Base-by-base conservation (phyloP, 2,888 invertebrate species). In the Metallyticus violacea region DNA sequence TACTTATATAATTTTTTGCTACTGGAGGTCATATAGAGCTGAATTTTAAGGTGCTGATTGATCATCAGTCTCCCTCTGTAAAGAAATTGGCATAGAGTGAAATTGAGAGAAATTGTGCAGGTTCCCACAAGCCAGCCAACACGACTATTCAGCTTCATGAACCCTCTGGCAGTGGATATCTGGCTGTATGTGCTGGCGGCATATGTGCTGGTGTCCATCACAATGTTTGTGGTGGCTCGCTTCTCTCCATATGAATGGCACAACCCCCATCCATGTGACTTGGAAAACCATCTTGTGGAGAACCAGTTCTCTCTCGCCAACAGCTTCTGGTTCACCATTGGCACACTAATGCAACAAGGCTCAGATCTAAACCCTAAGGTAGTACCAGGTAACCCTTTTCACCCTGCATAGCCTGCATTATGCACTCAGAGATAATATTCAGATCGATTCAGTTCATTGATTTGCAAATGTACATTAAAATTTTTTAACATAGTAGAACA, bases 271-370 rank as follows among this genome's bases (percentile, higher is more conserved):
- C 95, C 95, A 0, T 95, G 95, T 90, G 94, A 95, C 89, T 91
- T 93, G 86, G 94, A 95, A 88, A 93, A 93, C 89, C 93, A 93
- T 89, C 92, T 94, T 28, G 93, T 94, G 79, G 95, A 96, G 91
- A 97, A 97, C 92, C 96, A 97, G 90, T 97, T 97, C 91, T 95
- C 96, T 27, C 92, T 97, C 88, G 94, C 96, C 40, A 97, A 97
- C 91, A 96, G 96, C 90, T 96, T 97, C 91, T 97, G 97, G 97
- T 97, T 97, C 91, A 96, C 96, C 28, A 96, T 97, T 86, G 97
- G 97, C n/a, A 97, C 97, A 0, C 93, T 97, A 84, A 96, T 97
- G 95, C 97, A 97, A 90, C 97, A 97, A 91, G 96, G 96, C 89
- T 95, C 95, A 79, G 96, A 96, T 90, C 92, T 96, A 86, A 96